Evolutionary conservation across 2,888 invertebrate species (phyloP).

Genomic region (Anoplius nigerrimus): DNA sequence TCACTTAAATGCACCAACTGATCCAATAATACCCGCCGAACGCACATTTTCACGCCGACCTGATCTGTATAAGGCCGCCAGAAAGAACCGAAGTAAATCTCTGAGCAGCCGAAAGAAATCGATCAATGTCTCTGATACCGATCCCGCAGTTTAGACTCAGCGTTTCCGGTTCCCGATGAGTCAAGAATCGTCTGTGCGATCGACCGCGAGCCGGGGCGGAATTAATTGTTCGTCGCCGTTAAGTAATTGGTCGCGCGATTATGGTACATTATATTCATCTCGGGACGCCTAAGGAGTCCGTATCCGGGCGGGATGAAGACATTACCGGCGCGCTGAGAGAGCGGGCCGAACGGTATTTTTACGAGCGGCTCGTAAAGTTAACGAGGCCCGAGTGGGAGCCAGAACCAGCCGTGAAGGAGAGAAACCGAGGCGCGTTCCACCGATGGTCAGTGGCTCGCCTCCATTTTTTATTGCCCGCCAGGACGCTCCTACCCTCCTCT

Average conservation of each 20-base stretch:
- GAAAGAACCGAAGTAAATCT: too few species aligned
- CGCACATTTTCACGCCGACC: too few species aligned
- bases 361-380: constrained; percentile 75
- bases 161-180: too few species aligned
- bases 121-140: too few species aligned
- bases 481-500: not conserved
- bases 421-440: constrained; percentile 46
- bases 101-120: too few species aligned
- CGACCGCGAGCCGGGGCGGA: constrained; percentile 40
- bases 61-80: too few species aligned
- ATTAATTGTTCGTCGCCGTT: constrained; percentile 70
- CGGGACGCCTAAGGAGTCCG: constrained; percentile 63
- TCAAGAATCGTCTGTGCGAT: too few species aligned
- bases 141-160: too few species aligned
- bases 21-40: too few species aligned
- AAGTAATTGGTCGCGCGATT: constrained; percentile 73
- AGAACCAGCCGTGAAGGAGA: constrained; percentile 46
- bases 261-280: constrained; percentile 72
- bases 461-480: constrained; percentile 51
- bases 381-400: constrained; percentile 63
- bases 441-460: constrained; percentile 50
- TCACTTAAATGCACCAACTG: too few species aligned
- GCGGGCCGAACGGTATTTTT: constrained; percentile 72
- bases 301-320: constrained; percentile 71
- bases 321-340: constrained; percentile 65